Base-by-base conservation (phyloP, 2,797 vertebrate species). In the Taeniopygia guttata region DNA sequence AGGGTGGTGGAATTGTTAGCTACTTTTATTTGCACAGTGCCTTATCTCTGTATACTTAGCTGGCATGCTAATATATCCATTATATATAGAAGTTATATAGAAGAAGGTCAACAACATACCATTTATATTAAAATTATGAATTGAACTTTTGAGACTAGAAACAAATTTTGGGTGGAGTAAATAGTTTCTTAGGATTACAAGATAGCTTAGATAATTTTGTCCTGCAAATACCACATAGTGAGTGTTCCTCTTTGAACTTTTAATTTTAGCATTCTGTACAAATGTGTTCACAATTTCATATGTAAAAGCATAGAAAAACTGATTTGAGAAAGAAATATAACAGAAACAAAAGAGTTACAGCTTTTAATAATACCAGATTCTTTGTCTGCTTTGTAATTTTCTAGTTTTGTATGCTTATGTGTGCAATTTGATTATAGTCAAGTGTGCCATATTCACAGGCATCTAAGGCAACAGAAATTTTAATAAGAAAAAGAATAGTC, bases 81-180 rank as follows among this genome's bases (percentile, higher is more conserved):
- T n/a, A n/a, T n/a, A n/a, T n/a, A n/a, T n/a, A n/a, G 45, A 89
- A 75, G 32, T 60, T 82, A 43, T 6, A 30, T 32, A 54, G 84
- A 80, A 52, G 67, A 83, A 70, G 25, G 22, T 70, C 40, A 94
- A 55, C 63, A 86, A 26, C 8, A 11, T 73, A 52, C 11, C 11
- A n/a, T 79, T 80, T 87, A 15, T 86, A 68, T 86, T 55, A 42
- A 64, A 89, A 70, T 51, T 30, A 87, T 59, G 84, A 73, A 59
- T 43, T 87, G 34, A 63, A 45, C n/a, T 76, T 90, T 12, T 68
- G 74, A 82, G 63, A 40, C 9, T 20, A 42, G 89, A 78, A 79
- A 46, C 78, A 95, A 58, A 80, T 89, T 90, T 87, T 90, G 92
- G 86, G 89, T 95, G 81, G 94, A 95, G 83, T 88, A 58, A 84